Evolutionary conservation across 1,140 invertebrate genomes (phyloP).

Genomic region (Zaprionus lachaisei): DNA sequence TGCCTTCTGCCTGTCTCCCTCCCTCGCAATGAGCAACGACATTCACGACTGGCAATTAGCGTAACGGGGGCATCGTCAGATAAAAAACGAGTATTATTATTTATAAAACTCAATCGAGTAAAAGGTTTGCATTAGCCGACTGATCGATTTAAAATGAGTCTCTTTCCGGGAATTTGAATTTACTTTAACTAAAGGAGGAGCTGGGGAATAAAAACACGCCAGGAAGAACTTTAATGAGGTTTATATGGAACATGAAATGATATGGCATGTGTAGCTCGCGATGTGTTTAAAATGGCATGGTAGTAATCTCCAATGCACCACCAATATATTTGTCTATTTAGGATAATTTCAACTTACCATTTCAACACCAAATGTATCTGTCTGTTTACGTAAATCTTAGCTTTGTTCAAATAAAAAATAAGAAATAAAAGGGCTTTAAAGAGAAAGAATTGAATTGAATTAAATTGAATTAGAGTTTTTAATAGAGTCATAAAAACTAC

Average conservation of each 20-base stretch:
- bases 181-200: background rate
- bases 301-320: too few species aligned
- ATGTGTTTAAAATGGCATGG: background rate
- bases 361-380: too few species aligned
- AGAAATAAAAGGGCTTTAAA: too few species aligned
- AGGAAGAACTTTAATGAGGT: background rate
- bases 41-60: constrained; percentile 35
- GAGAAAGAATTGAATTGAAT: too few species aligned
- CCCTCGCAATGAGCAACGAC: constrained; percentile 32
- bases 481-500: too few species aligned
- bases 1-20: background rate
- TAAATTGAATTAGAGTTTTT: too few species aligned
- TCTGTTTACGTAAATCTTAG: too few species aligned
- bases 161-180: background rate
- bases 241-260: background rate
- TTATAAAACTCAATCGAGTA: constrained; percentile 13
- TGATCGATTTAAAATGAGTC: background rate
- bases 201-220: background rate
- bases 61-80: constrained; percentile 32
- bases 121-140: constrained; percentile 7
- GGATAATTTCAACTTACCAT: too few species aligned
- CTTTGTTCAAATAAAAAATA: too few species aligned
- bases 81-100: constrained; percentile 33
- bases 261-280: background rate
- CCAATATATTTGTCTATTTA: too few species aligned